Conservation (phyloP, 2,888 invertebrate species). For the Hybos culiciformis region DNA sequence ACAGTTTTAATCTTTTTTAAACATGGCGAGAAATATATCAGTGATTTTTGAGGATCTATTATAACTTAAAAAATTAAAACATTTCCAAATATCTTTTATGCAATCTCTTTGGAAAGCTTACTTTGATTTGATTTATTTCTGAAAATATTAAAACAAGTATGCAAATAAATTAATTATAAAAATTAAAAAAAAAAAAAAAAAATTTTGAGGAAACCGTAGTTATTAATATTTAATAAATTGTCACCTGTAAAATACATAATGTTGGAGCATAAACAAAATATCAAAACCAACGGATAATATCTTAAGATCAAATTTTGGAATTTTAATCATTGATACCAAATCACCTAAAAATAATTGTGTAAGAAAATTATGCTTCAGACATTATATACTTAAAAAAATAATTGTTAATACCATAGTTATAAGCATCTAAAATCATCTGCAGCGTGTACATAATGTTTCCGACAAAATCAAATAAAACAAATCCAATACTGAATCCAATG, state of each 20-base stretch:
- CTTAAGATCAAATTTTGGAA: conserved; percentile 94
- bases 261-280: conserved; percentile 91
- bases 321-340: conserved; percentile 92
- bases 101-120: no score
- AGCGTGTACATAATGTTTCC: conserved; percentile 88
- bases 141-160: no score
- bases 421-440: conserved; percentile 90
- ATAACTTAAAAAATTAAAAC: no score
- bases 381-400: background rate
- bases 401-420: conserved; percentile 62
- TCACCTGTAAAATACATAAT: conserved; percentile 85
- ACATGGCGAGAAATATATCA: no score
- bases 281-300: conserved; percentile 94
- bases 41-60: no score
- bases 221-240: conserved; percentile 18
- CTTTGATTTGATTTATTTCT: no score
- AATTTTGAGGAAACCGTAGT: no score
- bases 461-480: conserved; percentile 90
- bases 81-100: no score
- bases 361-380: background rate
- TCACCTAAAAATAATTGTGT: conserved; percentile 56
- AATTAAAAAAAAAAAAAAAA: no score
- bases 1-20: no score
- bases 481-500: conserved; percentile 96
- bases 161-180: no score